phyloP scores from a whole-genome alignment of 2,888 invertebrate species.

The Eudemis profundana region DNA sequence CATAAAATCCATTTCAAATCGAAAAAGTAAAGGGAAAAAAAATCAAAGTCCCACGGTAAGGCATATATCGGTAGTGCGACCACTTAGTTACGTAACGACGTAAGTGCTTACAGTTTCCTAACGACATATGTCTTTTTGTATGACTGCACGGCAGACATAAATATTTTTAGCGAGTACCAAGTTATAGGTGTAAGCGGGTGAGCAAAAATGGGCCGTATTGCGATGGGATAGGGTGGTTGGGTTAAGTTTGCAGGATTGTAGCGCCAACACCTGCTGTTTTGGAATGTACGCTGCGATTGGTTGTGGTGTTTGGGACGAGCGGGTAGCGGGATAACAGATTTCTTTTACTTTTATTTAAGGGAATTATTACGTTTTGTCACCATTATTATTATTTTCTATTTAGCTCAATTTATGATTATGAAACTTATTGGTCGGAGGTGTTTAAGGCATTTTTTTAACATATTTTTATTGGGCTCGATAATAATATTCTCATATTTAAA shows the following conservation, averaged over 20 bases:
- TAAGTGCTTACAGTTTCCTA: background rate
- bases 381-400: no score
- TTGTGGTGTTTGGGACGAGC: conserved; percentile 12
- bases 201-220: conserved; percentile 10
- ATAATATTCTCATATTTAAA: no score
- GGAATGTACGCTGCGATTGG: conserved; percentile 64
- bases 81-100: background rate
- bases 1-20: conserved; percentile 40
- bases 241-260: conserved; percentile 45
- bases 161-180: conserved; percentile 25
- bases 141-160: conserved; percentile 5
- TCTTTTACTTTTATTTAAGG: conserved; percentile 20
- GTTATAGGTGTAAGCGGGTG: background rate
- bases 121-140: background rate
- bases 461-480: no score
- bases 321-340: background rate
- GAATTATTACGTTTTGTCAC: no score
- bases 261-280: conserved; percentile 68
- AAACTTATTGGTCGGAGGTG: no score
- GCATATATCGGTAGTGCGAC: background rate
- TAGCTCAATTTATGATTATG: no score
- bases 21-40: conserved; percentile 30
- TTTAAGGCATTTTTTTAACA: no score
- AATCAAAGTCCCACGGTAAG: conserved; percentile 38
- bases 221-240: conserved; percentile 3